Base-by-base conservation (phyloP, 2,113 vertebrate species). In the Tupaia tana region DNA sequence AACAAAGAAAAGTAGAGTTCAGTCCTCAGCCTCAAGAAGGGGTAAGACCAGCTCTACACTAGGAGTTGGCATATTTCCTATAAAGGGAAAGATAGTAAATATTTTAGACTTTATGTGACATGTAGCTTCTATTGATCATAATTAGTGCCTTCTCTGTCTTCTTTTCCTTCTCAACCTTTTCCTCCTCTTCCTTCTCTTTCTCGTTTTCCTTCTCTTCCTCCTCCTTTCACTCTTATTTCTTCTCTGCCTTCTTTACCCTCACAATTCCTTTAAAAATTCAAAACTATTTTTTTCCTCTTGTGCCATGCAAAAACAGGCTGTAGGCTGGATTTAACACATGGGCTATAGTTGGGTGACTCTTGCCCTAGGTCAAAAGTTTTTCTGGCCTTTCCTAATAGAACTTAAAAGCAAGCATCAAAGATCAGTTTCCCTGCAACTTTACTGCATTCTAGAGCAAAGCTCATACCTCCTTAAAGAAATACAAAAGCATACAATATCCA, bases 391-490 rank as follows among this genome's bases (percentile, higher is more conserved):
- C 11, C 58, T 83, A 83, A 24, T 27, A 83, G 82, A 71, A 77
- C 2, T 14, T 67, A 95, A 71, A 83, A 77, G 43, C 18, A 86
- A 81, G 27, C 3, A 27, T 64, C 43, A 64, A 86, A 69, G 13
- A 13, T 29, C 2, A 25, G 16, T 67, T 88, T 66, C 22, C 20
- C 74, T 77, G 13, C 2, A 69, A 75, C 16, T 78, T 1, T 79
- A 86, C 3, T 69, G n/a, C 16, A 79, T 56, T 88, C 9, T 80
- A 74, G 22, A 77, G 52, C 61, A 93, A 90, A 74, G 61, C 12
- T 81, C 27, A 69, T 15, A 66, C 1, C 58, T 86, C 56, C 70
- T 75, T 96, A 93, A 90, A 90, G 24, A 34, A 77, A 87, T n/a
- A 34, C 19, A 79, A 89, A 89, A 79, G 52, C 24, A 83, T 34